Conservation (phyloP, 2,797 vertebrate species). For the Alectoris magna region DNA sequence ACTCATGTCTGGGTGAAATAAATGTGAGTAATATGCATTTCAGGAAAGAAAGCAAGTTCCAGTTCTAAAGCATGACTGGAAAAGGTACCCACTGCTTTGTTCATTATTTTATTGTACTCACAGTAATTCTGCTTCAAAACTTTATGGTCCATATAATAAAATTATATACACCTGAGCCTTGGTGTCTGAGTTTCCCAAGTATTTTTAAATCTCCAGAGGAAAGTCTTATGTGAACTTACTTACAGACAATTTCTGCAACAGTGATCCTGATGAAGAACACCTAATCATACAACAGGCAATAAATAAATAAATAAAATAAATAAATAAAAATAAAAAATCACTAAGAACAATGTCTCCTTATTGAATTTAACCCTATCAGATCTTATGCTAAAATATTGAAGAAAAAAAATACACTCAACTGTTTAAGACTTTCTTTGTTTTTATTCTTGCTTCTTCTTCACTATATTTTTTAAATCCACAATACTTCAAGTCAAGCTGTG, state of each 20-base stretch:
- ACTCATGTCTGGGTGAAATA: constrained; percentile 63
- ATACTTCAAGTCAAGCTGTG: constrained; percentile 49
- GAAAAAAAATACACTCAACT: background rate
- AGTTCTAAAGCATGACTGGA: constrained; percentile 23
- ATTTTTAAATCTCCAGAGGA: constrained; percentile 49
- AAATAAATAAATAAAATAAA: too few relatives aligned
- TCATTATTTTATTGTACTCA: constrained; percentile 55
- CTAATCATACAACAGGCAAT: background rate
- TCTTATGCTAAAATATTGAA: background rate
- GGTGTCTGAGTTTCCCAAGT: constrained; percentile 29
- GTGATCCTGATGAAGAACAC: background rate
- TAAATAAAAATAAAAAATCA: too few relatives aligned
- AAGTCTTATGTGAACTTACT: constrained; percentile 34
- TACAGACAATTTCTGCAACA: constrained; percentile 22
- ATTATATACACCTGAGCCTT: constrained; percentile 46
- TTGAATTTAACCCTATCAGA: constrained; percentile 18
- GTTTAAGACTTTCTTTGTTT: background rate
- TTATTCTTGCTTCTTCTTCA: background rate
- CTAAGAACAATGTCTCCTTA: constrained; percentile 14
- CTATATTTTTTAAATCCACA: background rate
- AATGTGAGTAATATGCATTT: constrained; percentile 20
- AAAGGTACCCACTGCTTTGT: constrained; percentile 22
- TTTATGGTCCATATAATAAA: constrained; percentile 53
- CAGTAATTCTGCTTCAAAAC: constrained; percentile 53
- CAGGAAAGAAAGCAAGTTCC: constrained; percentile 18